Base-by-base conservation (phyloP, 2,888 invertebrate genomes). In the Cylindroiulus punctatus region DNA sequence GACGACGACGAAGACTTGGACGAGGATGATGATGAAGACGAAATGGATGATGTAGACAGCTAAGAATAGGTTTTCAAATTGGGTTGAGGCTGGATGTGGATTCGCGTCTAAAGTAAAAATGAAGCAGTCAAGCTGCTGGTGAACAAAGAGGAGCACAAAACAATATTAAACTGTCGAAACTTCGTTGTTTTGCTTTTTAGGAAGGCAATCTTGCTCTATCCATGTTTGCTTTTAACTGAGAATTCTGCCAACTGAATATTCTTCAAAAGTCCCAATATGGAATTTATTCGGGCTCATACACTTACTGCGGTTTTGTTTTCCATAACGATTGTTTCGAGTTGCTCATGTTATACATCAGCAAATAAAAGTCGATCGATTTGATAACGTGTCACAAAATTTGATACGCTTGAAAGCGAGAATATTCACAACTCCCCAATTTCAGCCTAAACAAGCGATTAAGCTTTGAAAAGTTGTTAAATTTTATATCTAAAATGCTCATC, bases 11-110 rank as follows among this genome's bases (percentile, higher is more conserved):
- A n/a, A n/a, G 85, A 85, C 47, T 1, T 84, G 17, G 87, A 87
- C 90, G 91, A 96, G 86, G 96, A 94, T 88, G 94, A 93, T 87
- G 90, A 95, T 88, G 95, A 96, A 89, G 96, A 96, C 89, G 96
- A 97, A 91, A 91, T 97, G 87, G 94, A 96, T 90, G 95, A 95
- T 42, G 87, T 91, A 87, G 82, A 32, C 32, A 32, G 32, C 82
- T 40, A 82, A 40, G 7, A 40, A 82, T n/a, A 82, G 36, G 82
- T 40, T 40, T 32, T n/a, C n/a, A n/a, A 40, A 32, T 30, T n/a
- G 22, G 19, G 57, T 7, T 22, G 57, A 57, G 57, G 57, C 19
- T 57, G 36, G 82, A 26, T 40, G 82, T n/a, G n/a, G 19, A 19
- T 40, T 82, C 82, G 19, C 17, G 40, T 19, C 1, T 32, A 2